These are phyloP conservation scores for Oophaga pumilio DNA, from an alignment of 2,113 vertebrate species.

Conservation along the genomic window DNA sequence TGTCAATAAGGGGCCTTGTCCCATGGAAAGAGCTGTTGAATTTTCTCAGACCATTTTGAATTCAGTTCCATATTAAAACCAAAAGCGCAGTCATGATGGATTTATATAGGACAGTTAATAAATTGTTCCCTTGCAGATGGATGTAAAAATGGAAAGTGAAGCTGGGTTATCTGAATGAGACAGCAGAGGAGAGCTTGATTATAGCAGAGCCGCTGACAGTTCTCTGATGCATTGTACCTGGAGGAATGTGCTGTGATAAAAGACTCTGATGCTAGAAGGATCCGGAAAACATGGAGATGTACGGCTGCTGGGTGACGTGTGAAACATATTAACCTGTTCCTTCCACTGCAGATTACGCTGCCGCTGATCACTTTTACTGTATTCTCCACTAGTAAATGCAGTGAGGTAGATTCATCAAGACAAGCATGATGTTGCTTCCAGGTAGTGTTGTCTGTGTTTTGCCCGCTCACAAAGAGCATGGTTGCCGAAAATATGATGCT, in stretches of 20 bases:
- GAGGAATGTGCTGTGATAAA: conserved; percentile 1
- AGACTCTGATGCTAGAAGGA: background rate
- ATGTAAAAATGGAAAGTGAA: conserved; percentile 10
- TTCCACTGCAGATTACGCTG: background rate
- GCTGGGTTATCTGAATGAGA: conserved; percentile 2
- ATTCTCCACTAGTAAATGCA: background rate
- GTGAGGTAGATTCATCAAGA: background rate
- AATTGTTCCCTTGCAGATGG: background rate
- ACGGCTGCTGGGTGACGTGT: background rate
- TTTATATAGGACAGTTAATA: conserved; percentile 1
- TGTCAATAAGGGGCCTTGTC: background rate
- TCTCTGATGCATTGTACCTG: conserved; percentile 23
- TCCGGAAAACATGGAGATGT: background rate
- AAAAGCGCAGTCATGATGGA: background rate
- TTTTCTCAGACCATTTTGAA: background rate
- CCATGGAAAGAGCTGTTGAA: background rate
- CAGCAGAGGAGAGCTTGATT: background rate
- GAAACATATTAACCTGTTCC: background rate
- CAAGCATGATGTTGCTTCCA: background rate
- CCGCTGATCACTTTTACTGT: background rate
- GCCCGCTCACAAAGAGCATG: no score
- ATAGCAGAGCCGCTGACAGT: background rate
- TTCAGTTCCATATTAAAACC: conserved; percentile 10
- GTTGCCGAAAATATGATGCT: background rate
- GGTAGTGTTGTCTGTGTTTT: background rate